Evolutionary conservation across 2,888 invertebrate species (phyloP).

Genomic region (Escarpia spicata): DNA sequence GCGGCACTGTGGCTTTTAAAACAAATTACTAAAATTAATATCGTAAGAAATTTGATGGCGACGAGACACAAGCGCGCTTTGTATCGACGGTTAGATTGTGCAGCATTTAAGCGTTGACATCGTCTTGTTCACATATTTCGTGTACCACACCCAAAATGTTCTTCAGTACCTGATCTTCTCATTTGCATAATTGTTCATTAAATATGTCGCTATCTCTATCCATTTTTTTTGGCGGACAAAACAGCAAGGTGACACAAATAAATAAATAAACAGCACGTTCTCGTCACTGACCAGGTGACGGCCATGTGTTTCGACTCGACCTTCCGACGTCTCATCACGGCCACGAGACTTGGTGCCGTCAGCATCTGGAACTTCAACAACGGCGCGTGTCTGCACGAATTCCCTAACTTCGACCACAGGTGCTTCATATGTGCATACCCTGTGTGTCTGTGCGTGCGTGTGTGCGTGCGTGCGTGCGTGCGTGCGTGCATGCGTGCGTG

Average conservation of each 20-base stretch:
- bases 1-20: no score
- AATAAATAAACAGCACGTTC: not conserved
- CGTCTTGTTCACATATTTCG: no score
- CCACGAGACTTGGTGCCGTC: conserved; percentile 80
- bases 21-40: no score
- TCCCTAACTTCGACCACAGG: conserved; percentile 71
- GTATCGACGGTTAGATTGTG: no score
- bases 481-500: not conserved
- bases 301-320: conserved; percentile 81
- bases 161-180: no score
- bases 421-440: conserved; percentile 70
- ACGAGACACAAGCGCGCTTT: no score
- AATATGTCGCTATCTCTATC: no score
- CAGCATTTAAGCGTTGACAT: no score
- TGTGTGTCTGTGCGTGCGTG: conserved; percentile 79
- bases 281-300: conserved; percentile 71
- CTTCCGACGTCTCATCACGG: conserved; percentile 79
- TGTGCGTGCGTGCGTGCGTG: conserved; percentile 18
- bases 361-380: conserved; percentile 89
- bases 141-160: no score
- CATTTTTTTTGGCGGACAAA: no score
- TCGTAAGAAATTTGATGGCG: no score
- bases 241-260: not conserved
- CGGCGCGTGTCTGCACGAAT: conserved; percentile 77
- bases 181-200: no score